These are phyloP conservation scores for Euclidia mi DNA, from an alignment of 2,888 invertebrate genomes.

Conservation along the genomic window DNA sequence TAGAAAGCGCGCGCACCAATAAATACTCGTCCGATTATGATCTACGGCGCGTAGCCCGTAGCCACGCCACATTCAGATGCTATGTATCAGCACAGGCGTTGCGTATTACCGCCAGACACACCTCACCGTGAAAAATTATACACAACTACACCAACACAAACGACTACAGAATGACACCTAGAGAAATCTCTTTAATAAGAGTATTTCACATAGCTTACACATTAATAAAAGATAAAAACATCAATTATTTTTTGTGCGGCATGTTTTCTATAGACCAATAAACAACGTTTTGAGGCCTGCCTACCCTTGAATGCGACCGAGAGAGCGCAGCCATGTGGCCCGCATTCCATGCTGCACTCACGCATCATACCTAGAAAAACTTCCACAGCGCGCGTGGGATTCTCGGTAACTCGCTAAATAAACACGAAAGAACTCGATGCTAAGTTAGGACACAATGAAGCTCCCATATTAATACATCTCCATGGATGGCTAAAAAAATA, in stretches of 20 bases:
- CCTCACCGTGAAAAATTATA: slow-evolving; percentile 12
- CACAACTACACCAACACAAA: background rate
- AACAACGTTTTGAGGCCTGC: slow-evolving; percentile 43
- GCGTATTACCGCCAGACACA: slow-evolving; percentile 14
- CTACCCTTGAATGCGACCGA: slow-evolving; percentile 56
- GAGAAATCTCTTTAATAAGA: background rate
- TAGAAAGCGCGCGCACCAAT: slow-evolving; percentile 86
- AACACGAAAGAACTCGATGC: slow-evolving; percentile 64
- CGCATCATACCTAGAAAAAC: slow-evolving; percentile 77
- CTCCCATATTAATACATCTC: slow-evolving; percentile 29
- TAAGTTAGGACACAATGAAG: slow-evolving; percentile 66
- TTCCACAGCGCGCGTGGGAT: slow-evolving; percentile 69
- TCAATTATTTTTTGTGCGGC: slow-evolving; percentile 24
- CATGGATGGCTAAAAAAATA: slow-evolving; percentile 16
- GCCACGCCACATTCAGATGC: slow-evolving; percentile 70
- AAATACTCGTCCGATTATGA: slow-evolving; percentile 89
- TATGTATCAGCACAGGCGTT: slow-evolving; percentile 31
- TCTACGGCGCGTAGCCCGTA: slow-evolving; percentile 89
- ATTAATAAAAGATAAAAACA: slow-evolving; percentile 16
- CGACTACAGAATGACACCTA: background rate
- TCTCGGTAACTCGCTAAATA: slow-evolving; percentile 72
- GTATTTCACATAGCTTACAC: background rate
- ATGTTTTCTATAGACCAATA: slow-evolving; percentile 41
- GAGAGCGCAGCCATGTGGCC: slow-evolving; percentile 60
- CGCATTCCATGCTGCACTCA: slow-evolving; percentile 72